phyloP scores from a whole-genome alignment of 2,113 vertebrate species.

The Mesocricetus auratus region DNA sequence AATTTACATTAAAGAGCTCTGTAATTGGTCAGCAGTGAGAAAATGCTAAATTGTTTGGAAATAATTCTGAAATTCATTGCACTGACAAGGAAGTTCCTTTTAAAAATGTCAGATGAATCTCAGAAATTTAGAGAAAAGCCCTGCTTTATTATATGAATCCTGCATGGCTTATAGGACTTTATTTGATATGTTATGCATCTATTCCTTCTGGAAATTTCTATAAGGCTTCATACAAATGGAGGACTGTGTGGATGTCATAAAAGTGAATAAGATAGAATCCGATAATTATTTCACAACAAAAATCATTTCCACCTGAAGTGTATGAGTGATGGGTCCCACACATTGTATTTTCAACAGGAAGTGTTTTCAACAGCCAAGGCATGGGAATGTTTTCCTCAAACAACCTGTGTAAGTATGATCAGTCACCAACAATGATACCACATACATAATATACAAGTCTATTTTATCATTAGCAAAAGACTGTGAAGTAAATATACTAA shows the following conservation, averaged over 20 bases:
- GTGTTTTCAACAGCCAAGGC: neutral
- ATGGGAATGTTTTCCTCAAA: neutral
- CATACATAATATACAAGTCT: neutral
- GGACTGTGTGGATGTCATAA: neutral
- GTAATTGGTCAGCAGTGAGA: conserved; percentile 45
- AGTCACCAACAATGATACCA: neutral
- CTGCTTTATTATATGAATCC: conserved; percentile 54
- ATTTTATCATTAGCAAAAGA: conserved; percentile 37
- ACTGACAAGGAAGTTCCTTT: conserved; percentile 61
- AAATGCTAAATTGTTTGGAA: conserved; percentile 50
- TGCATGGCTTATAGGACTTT: conserved; percentile 41
- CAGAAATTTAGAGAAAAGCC: conserved; percentile 14
- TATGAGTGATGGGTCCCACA: neutral
- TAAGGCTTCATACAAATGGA: conserved; percentile 56
- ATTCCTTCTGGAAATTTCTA: conserved; percentile 65
- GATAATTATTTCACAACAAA: conserved; percentile 48
- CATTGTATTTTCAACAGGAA: neutral
- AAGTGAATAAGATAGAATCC: neutral
- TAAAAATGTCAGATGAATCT: conserved; percentile 54
- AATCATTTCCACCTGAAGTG: conserved; percentile 1
- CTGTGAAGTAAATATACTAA: neutral
- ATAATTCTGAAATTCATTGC: conserved; percentile 67
- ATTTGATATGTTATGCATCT: conserved; percentile 25
- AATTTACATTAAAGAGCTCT: neutral
- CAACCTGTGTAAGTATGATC: neutral